Conservation (phyloP, 2,888 invertebrate species). For the Tachina grossa region DNA sequence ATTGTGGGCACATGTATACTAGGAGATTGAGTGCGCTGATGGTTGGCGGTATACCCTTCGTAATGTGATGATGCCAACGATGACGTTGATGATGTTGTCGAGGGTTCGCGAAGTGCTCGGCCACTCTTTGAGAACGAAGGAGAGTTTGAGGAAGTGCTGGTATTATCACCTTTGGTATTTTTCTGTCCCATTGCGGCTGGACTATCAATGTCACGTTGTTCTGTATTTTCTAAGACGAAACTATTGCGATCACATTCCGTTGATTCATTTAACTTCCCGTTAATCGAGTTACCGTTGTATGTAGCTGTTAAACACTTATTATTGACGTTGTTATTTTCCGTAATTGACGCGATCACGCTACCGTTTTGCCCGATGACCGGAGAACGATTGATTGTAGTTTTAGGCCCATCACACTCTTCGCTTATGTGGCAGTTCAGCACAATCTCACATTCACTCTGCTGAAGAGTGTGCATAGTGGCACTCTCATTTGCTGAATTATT, state of each 20-base stretch:
- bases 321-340: conserved; percentile 59
- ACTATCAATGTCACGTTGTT: conserved; percentile 42
- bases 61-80: conserved; percentile 16
- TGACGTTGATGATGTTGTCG: conserved; percentile 57
- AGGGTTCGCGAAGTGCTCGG: conserved; percentile 79
- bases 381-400: conserved; percentile 72
- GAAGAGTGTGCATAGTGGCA: conserved; percentile 18
- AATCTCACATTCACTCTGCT: conserved; percentile 50
- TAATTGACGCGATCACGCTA: conserved; percentile 58
- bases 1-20: conserved; percentile 78
- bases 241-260: conserved; percentile 76
- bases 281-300: conserved; percentile 72
- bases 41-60: conserved; percentile 31
- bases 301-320: conserved; percentile 61
- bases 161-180: conserved; percentile 74
- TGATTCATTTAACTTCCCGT: conserved; percentile 71
- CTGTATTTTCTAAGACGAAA: conserved; percentile 27
- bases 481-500: conserved; percentile 71
- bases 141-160: conserved; percentile 42
- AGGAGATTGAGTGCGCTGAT: conserved; percentile 54
- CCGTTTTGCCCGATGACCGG: conserved; percentile 63
- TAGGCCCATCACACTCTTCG: conserved; percentile 54
- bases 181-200: conserved; percentile 77
- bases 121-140: conserved; percentile 45
- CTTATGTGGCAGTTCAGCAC: conserved; percentile 54